Evolutionary conservation across 2,113 vertebrate species (phyloP).

Genomic region (Phodopus roborovskii): DNA sequence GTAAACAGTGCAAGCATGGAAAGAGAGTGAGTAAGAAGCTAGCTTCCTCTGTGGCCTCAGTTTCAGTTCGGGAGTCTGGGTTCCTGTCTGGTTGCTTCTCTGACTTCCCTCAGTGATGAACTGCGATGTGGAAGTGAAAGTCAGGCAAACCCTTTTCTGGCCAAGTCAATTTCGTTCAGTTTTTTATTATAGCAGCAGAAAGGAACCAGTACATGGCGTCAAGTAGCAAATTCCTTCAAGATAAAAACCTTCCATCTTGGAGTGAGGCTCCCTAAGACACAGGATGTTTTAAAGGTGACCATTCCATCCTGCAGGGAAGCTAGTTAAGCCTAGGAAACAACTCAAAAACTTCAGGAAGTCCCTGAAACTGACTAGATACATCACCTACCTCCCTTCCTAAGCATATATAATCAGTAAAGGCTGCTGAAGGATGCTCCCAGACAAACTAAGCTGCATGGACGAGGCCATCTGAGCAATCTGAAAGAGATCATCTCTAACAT

Average conservation of each 20-base stretch:
- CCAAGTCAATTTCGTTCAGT: neutral
- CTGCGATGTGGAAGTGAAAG: neutral
- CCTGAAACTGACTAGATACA: neutral
- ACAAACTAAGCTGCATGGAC: neutral
- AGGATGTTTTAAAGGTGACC: neutral
- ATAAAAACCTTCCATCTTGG: neutral
- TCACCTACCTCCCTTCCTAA: neutral
- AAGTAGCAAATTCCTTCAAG: neutral
- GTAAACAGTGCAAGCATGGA: neutral
- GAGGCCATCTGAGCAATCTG: neutral
- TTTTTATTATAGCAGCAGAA: neutral
- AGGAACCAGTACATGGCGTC: neutral
- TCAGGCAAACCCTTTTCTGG: neutral
- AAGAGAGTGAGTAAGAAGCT: neutral
- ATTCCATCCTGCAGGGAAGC: neutral
- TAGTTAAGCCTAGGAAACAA: neutral
- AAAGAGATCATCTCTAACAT: neutral
- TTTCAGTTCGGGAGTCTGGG: neutral
- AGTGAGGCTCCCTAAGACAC: neutral
- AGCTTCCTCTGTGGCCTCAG: neutral
- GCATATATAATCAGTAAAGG: neutral
- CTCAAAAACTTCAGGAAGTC: neutral
- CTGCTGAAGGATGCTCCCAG: neutral
- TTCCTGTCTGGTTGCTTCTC: neutral
- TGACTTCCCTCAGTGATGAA: neutral